Conservation (phyloP, 2,797 vertebrate species). For the Pelochelys cantorii region DNA sequence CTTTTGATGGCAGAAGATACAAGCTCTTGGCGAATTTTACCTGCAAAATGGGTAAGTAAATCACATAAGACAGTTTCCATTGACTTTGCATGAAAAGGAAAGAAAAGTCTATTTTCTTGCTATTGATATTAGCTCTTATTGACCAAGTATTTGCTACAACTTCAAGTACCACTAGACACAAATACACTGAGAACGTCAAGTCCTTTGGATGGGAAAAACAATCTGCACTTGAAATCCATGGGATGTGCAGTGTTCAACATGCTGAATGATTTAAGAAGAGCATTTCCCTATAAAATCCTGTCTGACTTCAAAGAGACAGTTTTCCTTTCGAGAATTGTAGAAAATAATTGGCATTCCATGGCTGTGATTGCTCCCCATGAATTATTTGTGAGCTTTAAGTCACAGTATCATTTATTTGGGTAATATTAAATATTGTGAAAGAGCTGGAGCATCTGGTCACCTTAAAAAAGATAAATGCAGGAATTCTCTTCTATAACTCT, state of each 20-base stretch:
- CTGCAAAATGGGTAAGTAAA: constrained; percentile 66
- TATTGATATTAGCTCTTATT: constrained; percentile 76
- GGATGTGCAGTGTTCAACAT: constrained; percentile 37
- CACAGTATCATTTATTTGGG: constrained; percentile 21
- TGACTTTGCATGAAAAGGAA: constrained; percentile 68
- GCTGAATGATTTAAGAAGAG: constrained; percentile 18
- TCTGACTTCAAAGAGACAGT: constrained; percentile 62
- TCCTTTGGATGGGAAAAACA: constrained; percentile 66
- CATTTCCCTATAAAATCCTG: constrained; percentile 61
- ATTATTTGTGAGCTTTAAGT: constrained; percentile 59
- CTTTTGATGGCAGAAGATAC: constrained; percentile 26
- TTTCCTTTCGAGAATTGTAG: constrained; percentile 57
- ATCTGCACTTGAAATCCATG: constrained; percentile 66
- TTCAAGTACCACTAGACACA: constrained; percentile 61
- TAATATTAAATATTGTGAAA: constrained; percentile 36
- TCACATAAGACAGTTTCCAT: constrained; percentile 71
- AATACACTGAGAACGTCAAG: constrained; percentile 73
- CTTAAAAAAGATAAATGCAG: constrained; percentile 32
- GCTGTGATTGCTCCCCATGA: constrained; percentile 51
- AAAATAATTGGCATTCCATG: constrained; percentile 52
- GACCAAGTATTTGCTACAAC: constrained; percentile 69
- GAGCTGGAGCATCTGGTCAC: neutral
- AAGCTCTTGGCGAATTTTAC: constrained; percentile 57
- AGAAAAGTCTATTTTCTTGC: constrained; percentile 76
- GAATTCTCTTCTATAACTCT: constrained; percentile 10